Evolutionary conservation across 2,113 vertebrate genomes (phyloP).

Genomic region (Neogale vison): DNA sequence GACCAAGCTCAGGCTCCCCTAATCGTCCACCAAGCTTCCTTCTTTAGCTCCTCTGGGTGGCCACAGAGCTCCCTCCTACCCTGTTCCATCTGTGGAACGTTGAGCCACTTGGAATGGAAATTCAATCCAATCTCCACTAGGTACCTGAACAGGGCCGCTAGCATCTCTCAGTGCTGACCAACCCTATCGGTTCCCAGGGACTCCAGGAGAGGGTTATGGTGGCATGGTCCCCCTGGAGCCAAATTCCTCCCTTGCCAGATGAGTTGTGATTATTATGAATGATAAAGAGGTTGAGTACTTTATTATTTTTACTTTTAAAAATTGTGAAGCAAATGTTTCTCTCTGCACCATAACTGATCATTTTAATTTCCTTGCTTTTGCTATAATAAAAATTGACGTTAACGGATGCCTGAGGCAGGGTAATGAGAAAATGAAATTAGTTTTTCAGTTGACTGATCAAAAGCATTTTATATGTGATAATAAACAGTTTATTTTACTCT

Average conservation of each 20-base stretch:
- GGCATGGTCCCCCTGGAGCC: not conserved
- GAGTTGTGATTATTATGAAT: conserved; percentile 84
- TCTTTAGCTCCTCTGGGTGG: not conserved
- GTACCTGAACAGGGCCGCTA: not conserved
- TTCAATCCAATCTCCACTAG: not conserved
- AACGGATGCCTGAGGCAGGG: conserved; percentile 94
- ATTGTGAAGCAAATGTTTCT: conserved; percentile 89
- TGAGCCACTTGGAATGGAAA: not conserved
- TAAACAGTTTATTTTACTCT: conserved; percentile 98
- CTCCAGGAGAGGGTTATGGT: not conserved
- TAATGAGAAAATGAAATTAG: conserved; percentile 99
- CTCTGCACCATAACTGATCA: conserved; percentile 87
- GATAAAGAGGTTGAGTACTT: conserved; percentile 82
- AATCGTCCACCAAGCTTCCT: not conserved
- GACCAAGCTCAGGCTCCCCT: not conserved
- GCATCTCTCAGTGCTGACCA: not conserved
- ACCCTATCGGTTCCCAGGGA: rapidly evolving
- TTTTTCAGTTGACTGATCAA: conserved; percentile 99
- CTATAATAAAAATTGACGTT: conserved; percentile 98
- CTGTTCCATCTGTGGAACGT: not conserved
- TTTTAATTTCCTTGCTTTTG: conserved; percentile 97
- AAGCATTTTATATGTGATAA: conserved; percentile 99
- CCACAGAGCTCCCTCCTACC: not conserved
- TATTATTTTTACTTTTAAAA: conserved; percentile 87
- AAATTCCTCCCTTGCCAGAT: conserved; percentile 8